Percentiles rank a stretch among this genome's conserved stretches.
Evolutionary conservation across 35 echinoderm and acorn worm species (phyloP).

Genomic region (Ptychodera flava): DNA sequence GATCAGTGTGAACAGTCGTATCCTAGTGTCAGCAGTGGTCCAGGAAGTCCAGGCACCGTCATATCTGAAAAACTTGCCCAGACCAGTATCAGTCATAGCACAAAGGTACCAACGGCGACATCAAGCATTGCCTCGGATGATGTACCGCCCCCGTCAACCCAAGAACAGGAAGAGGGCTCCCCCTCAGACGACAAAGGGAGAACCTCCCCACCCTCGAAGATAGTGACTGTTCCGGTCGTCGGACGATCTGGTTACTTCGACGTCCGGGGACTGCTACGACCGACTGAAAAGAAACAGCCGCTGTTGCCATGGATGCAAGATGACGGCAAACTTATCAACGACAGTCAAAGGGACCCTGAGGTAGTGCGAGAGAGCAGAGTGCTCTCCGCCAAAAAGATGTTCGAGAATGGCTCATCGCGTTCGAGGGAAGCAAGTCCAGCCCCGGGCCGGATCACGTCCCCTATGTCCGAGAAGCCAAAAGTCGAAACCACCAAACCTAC

Average conservation of each 20-base stretch:
- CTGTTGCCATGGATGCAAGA: neutral
- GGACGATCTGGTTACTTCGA: constrained; percentile 59
- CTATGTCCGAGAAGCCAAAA: neutral
- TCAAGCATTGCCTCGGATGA: neutral
- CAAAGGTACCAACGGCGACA: neutral
- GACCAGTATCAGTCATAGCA: neutral
- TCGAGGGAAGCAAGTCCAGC: neutral
- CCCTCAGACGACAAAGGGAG: no score
- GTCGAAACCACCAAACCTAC: neutral
- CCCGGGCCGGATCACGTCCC: neutral
- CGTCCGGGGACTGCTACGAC: constrained; percentile 59
- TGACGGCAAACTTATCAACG: constrained; percentile 14
- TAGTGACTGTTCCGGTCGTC: neutral
- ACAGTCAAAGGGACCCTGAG: constrained; percentile 47
- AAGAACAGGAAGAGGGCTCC: neutral
- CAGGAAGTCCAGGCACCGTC: neutral
- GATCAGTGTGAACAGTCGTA: neutral
- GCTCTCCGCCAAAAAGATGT: constrained; percentile 59
- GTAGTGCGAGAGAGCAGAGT: constrained; percentile 62
- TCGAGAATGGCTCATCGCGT: constrained; percentile 21
- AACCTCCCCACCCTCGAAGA: neutral
- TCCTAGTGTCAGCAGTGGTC: neutral
- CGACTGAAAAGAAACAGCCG: constrained; percentile 72
- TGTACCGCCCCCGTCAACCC: neutral
- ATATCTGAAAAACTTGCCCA: neutral